Evolutionary conservation across 2,113 vertebrate genomes (phyloP).

Genomic region (Megaceryle maxima): DNA sequence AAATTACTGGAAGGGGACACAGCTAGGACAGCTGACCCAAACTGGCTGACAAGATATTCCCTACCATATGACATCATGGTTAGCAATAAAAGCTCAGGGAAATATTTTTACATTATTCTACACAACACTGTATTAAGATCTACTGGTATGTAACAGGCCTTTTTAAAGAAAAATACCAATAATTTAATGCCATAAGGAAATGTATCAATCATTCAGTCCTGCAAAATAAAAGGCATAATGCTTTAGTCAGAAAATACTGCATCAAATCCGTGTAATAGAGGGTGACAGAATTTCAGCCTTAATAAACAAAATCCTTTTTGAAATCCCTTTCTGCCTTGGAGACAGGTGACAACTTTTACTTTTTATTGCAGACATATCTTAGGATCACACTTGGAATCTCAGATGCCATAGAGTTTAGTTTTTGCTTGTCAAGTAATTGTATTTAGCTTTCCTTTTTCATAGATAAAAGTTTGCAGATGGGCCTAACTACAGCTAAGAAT

Average conservation of each 20-base stretch:
- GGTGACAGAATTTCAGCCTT: not conserved
- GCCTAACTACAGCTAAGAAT: not conserved
- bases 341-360: not conserved
- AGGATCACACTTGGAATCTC: not conserved
- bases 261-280: fast-evolving
- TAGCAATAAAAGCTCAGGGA: not conserved
- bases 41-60: not conserved
- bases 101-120: not conserved
- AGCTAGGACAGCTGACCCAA: not conserved
- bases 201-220: not conserved
- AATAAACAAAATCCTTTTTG: not conserved
- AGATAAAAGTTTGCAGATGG: not conserved
- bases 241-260: not conserved
- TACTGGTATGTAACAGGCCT: not conserved
- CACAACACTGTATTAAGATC: not conserved
- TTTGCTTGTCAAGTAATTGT: not conserved
- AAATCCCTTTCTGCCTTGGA: not conserved
- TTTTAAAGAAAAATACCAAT: not conserved
- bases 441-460: not conserved
- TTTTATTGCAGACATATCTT: not conserved
- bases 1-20: not conserved
- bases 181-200: not conserved
- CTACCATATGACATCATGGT: too few relatives aligned
- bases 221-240: not conserved
- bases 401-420: not conserved